Evolutionary conservation across 2,113 vertebrate species (phyloP), one percentile per base, ranked within the genome.

Genomic region (Osmerus mordax): DNA sequence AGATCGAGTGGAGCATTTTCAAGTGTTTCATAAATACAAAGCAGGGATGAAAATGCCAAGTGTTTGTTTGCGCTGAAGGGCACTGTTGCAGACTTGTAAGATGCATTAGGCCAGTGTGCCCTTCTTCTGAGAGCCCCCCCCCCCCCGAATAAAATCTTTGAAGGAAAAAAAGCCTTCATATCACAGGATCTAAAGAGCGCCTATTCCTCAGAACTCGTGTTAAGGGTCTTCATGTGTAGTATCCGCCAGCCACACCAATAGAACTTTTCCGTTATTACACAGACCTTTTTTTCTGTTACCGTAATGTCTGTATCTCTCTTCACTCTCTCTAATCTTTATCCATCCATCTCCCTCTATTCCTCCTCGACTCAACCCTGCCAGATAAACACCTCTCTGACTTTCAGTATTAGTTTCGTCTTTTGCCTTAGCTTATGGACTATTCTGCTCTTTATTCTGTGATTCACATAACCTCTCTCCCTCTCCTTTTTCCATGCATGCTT

Each of bases 11-110:
- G 29, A 76, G 61, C 51, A 60, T 77, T 78, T 79, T 81, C 61
- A 75, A 81, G 75, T 85, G 80, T 71, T 80, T 80, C 76, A 87
- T 88, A 87, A 80, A 86, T 81, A 84, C 71, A 80, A 81, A 79
- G 74, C 51, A 66, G 76, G 71, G 75, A 84, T 85, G 76, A 82
- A 85, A 85, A 80, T 72, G 72, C 75, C 79, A 79, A 80, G 71
- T 52, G 72, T 78, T 74, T 88, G 83, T 88, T 85, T 83, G 78
- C 80, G 81, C 84, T 82, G 74, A 56, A 72, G 79, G 74, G 83
- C 70, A 81, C 67, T 68, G 25, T 81, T 81, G 66, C 71, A 83
- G 53, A 74, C 72, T 84, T 72, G 79, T 78, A 41, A 86, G 88
- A 85, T 79, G 79, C 79, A 87, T 84, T 84, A 76, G 56, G 69